Evolutionary conservation across 2,888 invertebrate species (phyloP), one percentile per base, ranked within the genome.

Genomic region (Chirona hameri): DNA sequence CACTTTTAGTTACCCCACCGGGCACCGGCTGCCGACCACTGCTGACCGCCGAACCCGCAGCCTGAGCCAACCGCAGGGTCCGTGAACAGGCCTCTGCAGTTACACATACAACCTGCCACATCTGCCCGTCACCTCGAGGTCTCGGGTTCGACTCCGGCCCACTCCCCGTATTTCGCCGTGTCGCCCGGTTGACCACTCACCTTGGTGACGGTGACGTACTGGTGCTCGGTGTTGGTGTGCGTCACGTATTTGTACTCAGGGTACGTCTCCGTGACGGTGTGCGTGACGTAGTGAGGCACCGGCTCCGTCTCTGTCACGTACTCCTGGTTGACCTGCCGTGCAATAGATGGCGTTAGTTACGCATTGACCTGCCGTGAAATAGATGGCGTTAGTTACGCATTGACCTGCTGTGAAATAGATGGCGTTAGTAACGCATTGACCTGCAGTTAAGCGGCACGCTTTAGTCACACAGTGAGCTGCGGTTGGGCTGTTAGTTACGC

Each of bases 231-330:
- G 21, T 76, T 7, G 21, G 76, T 76, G 24, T 76, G 76, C 39
- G 76, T 76, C 39, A 46, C 46, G 76, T 76, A 76, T 46, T 76
- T 76, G 76, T 76, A 76, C 76, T 76, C 76, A 46, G 76, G 76
- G 39, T 29, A 48, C 52, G 52, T 12, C 52, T 52, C 52, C 76
- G 76, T 76, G 24, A 76, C 76, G 12, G 76, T 76, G 76, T 76
- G 76, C 24, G 76, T 76, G 4, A 39, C 76, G 76, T 76, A 76
- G 76, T 76, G 76, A 24, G 76, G 76, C 39, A 76, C 76, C 7
- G 76, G 39, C 76, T 76, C 76, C 24, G 76, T 46, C 76, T 76
- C 76, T 10, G 76, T 76, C 46, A 46, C 39, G 46, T 76, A 76
- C 46, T 76, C 76, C 46, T 76, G 39, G 76, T 76, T 76, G 76